Evolutionary conservation across 2,113 vertebrate genomes (phyloP), one percentile per base, ranked within the genome.

Genomic region (Neodon shergylaensis): DNA sequence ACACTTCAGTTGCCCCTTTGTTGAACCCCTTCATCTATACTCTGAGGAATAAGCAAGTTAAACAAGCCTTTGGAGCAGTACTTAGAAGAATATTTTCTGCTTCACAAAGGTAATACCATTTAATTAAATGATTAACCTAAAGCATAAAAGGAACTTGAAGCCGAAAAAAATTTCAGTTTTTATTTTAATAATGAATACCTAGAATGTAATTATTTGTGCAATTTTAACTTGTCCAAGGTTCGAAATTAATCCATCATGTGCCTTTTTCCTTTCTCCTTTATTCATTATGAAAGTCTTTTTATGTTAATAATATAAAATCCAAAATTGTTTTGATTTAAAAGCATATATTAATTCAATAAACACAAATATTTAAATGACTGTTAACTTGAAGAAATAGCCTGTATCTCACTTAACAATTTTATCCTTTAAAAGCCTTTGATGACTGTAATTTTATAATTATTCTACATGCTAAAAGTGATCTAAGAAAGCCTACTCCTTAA

Each of bases 21-120:
- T 22, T 89, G 39, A 77, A 89, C 17, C 87, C 87, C 5, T 89
- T 89, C 39, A 89, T 89, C 14, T 89, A 89, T 74, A 89, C 72
- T 9, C 52, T 89, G 39, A 61, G 87, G 28, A 89, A 89, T 47
- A 42, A 89, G 72, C 87, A 89, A 63, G 87, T 89, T 21, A 76
- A 89, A 58, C 72, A 63, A 76, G n/a, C 87, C 39, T 89, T 76
- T 61, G 31, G 5, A 76, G 52, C 54, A 9, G 3, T 39, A 19
- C 22, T 54, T 58, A 63, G 39, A 63, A 74, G 58, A 76, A 26
- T 87, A 70, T 87, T 70, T 87, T 70, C 31, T n/a, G 44, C 84
- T 86, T 70, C 65, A 86, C 12, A 26, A 86, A 66, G 44, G 36
- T 72, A 86, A 70, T 86, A 47, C 6, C 7, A 16, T 19, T 52